phyloP scores from a whole-genome alignment of 1,140 invertebrate genomes.

The Dendrolimus punctatus region DNA sequence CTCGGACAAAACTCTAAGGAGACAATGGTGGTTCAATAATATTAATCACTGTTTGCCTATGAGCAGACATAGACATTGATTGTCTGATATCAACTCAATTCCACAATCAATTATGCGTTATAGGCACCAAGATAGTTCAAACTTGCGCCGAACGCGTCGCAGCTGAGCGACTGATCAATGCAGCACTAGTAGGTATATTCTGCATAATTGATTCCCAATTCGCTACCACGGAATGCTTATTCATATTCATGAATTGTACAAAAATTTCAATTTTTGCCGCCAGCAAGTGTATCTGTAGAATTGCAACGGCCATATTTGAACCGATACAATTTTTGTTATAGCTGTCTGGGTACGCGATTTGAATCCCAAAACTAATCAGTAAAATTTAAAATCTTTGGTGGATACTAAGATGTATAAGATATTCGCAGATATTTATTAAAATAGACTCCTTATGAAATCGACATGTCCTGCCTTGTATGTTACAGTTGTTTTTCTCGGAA shows the following conservation, averaged over 20 bases:
- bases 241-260: conserved; percentile 70
- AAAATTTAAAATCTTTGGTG: conserved; percentile 25
- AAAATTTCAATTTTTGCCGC: conserved; percentile 64
- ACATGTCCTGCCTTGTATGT: too few species aligned
- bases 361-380: conserved; percentile 20
- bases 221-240: conserved; percentile 58
- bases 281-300: conserved; percentile 60
- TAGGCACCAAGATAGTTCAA: too few species aligned
- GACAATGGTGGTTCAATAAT: too few species aligned
- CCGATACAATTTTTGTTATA: conserved; percentile 61
- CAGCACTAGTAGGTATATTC: conserved; percentile 48
- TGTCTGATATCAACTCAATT: too few species aligned
- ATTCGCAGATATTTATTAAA: too few species aligned
- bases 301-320: conserved; percentile 44
- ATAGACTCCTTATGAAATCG: too few species aligned
- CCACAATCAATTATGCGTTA: too few species aligned
- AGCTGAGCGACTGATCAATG: conserved; percentile 39
- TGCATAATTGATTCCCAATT: conserved; percentile 68
- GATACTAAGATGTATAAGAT: conserved; percentile 33
- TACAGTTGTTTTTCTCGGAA: too few species aligned
- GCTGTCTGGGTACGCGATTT: conserved; percentile 31
- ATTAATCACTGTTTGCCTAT: too few species aligned
- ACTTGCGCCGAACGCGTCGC: conserved; percentile 10
- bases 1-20: too few species aligned
- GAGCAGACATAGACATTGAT: too few species aligned